Percentiles rank a stretch among this genome's conserved stretches.
These are phyloP conservation scores for Dallia pectoralis DNA, from an alignment of 2,797 vertebrate species.

Conservation along the genomic window DNA sequence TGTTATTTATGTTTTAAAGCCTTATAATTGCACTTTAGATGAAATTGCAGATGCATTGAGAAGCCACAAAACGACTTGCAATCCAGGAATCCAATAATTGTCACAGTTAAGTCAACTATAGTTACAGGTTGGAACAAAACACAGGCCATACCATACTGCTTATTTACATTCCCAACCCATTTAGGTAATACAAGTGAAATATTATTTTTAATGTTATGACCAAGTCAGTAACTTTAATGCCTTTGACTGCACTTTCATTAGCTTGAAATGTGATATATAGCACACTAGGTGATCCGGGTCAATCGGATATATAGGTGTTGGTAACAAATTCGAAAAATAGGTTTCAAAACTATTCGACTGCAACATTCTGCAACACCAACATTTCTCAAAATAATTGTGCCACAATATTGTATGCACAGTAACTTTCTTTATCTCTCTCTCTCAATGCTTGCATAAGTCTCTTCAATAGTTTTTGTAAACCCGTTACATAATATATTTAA, in stretches of 20 bases:
- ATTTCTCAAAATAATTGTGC: background rate
- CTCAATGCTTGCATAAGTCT: conserved; percentile 67
- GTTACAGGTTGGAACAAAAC: background rate
- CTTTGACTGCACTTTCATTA: conserved; percentile 8
- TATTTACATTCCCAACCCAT: background rate
- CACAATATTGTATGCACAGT: conserved; percentile 12
- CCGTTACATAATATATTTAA: conserved; percentile 64
- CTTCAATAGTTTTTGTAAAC: conserved; percentile 55
- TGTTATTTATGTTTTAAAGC: too few relatives aligned
- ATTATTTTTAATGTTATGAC: background rate
- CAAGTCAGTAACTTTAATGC: background rate
- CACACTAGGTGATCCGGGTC: conserved; percentile 20
- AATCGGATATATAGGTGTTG: conserved; percentile 30
- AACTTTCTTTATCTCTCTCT: conserved; percentile 32
- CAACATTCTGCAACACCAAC: conserved; percentile 35
- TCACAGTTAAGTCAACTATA: background rate
- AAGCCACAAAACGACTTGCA: too few relatives aligned
- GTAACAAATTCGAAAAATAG: background rate
- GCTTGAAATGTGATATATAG: background rate
- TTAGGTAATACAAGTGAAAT: background rate
- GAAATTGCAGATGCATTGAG: too few relatives aligned
- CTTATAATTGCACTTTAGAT: too few relatives aligned
- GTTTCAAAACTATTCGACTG: conserved; percentile 19
- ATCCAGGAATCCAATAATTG: background rate
- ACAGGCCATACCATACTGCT: background rate